These are phyloP conservation scores for Papio anubis DNA, from an alignment of 2,113 vertebrate species.

Conservation along the genomic window DNA sequence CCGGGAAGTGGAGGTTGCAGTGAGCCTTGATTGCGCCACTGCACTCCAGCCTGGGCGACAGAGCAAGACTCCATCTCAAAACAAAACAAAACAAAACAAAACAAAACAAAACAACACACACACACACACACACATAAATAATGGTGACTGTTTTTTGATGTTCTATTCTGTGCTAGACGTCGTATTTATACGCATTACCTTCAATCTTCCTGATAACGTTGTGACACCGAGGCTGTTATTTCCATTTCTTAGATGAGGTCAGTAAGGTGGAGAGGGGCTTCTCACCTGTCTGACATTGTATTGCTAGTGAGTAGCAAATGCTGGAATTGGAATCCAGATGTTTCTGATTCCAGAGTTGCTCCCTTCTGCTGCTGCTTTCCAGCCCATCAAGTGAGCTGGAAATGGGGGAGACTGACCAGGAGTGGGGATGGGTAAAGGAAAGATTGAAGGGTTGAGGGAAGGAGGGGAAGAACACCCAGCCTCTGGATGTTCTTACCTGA, in stretches of 20 bases:
- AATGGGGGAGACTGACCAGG: neutral
- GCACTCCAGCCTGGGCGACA: too few relatives aligned
- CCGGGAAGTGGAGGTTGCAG: too few relatives aligned
- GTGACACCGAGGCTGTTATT: neutral
- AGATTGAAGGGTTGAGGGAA: accelerated
- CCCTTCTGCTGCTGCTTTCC: neutral
- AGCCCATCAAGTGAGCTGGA: neutral
- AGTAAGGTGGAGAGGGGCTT: neutral
- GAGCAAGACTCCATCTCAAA: too few relatives aligned
- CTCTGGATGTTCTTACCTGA: neutral
- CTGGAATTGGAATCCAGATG: neutral
- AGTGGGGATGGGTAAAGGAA: neutral
- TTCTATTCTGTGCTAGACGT: neutral
- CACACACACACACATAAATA: too few relatives aligned
- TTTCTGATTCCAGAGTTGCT: neutral
- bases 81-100: too few relatives aligned
- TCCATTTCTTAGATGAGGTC: neutral
- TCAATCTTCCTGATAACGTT: neutral
- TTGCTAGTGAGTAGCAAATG: neutral
- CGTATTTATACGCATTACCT: neutral
- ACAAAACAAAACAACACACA: too few relatives aligned
- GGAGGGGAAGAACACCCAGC: neutral
- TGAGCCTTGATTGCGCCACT: too few relatives aligned
- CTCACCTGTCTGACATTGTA: neutral
- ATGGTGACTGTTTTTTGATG: neutral